Evolutionary conservation across 2,888 invertebrate genomes (phyloP).

Genomic region (Tipula lateralis): DNA sequence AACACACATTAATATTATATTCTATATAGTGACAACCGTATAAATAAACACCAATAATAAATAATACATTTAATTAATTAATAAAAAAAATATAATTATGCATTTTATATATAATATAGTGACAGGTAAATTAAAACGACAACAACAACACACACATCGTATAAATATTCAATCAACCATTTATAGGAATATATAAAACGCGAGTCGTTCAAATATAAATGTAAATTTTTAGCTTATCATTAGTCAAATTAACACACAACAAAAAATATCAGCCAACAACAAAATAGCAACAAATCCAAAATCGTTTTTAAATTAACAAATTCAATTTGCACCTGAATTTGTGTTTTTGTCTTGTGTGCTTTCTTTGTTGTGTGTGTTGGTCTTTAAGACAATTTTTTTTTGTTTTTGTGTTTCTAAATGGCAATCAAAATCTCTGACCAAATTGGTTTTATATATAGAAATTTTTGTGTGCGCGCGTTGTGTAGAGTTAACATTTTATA

Average conservation of each 20-base stretch:
- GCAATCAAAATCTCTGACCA: background rate
- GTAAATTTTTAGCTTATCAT: background rate
- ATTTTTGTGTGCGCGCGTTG: background rate
- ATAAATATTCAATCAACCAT: background rate
- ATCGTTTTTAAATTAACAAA: background rate
- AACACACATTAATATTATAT: too few relatives aligned
- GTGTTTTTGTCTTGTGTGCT: background rate
- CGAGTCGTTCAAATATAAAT: background rate
- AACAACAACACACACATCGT: background rate
- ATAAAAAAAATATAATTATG: background rate
- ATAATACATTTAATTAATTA: background rate
- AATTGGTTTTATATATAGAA: background rate
- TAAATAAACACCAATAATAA: background rate
- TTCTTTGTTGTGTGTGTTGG: background rate
- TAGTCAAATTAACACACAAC: conserved; percentile 24
- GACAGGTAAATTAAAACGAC: background rate
- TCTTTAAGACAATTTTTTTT: background rate
- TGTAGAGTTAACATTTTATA: background rate
- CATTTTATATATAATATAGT: background rate
- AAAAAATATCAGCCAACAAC: background rate
- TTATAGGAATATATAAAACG: background rate
- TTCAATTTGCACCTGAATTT: conserved; percentile 19
- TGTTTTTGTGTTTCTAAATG: background rate
- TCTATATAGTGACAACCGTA: background rate
- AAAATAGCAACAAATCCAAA: background rate